Base-by-base conservation (phyloP, 2,888 invertebrate species). In the Drosophila recens region DNA sequence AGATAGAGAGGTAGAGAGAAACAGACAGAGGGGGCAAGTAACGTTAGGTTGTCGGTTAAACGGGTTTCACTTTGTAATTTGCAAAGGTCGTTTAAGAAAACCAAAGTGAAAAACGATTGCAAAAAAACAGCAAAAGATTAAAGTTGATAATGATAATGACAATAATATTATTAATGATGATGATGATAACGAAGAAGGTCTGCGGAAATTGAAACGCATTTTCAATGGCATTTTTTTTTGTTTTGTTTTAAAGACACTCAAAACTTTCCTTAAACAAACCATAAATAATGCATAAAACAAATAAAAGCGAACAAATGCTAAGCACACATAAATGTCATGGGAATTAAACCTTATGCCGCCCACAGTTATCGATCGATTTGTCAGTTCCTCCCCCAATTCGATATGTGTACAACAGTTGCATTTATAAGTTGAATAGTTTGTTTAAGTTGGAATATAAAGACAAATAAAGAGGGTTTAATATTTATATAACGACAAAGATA, bases 61-160 rank as follows among this genome's bases (percentile, higher is more conserved):
- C 70, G 57, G 62, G 70, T 75, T 70, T 58, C 75, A 57, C 52
- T 72, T 72, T 64, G 67, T 61, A 64, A 75, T 72, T 75, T 58
- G 43, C 73, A 76, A 76, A 75, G 75, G 75, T 75, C 75, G 72
- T 77, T 75, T 46, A 65, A 54, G 42, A 49, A 30, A 66, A 74
- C 23, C 40, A 20, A 46, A 57, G 45, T 11, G 8, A 6, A 38
- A 23, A 59, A 38, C 17, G n/a, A 57, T 40, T 27, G 8, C 17
- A 45, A 43, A n/a, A 23, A 17, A 53, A 34, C 9, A 15, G 9
- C 11, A 38, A 54, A 36, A 42, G 20, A 58, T 56, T 46, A 51
- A 46, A 52, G 45, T 51, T 58, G 38, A 58, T 34, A 59, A 61
- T 48, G 49, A 40, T 56, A 63, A 63, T 49, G 33, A 42, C 38